Evolutionary conservation across 2,113 vertebrate species (phyloP).

Genomic region (Labeo catla): DNA sequence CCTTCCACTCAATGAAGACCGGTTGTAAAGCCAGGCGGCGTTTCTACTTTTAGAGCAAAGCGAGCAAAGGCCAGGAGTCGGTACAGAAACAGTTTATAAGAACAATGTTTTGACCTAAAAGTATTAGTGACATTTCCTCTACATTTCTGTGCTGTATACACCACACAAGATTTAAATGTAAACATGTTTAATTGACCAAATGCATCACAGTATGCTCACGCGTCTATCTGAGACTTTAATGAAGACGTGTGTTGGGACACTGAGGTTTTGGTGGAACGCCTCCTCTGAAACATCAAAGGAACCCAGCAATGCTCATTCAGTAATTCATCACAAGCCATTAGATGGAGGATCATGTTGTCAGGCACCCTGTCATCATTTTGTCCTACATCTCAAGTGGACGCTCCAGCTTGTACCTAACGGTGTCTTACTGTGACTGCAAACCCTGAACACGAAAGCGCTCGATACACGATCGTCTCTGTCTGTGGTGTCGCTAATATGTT

Average conservation of each 20-base stretch:
- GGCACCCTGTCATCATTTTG: slow-evolving; percentile 40
- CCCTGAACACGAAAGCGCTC: neutral
- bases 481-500: neutral
- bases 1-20: slow-evolving; percentile 56
- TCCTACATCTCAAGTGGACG: slow-evolving; percentile 6
- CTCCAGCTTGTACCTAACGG: neutral
- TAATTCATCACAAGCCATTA: slow-evolving; percentile 45
- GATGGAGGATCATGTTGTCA: slow-evolving; percentile 45
- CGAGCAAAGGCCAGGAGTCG: slow-evolving; percentile 22
- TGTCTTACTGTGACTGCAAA: neutral
- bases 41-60: slow-evolving; percentile 43
- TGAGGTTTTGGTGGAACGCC: slow-evolving; percentile 47
- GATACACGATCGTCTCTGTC: neutral
- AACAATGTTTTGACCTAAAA: neutral
- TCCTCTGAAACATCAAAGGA: slow-evolving; percentile 47
- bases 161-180: neutral
- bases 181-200: neutral
- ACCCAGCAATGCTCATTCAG: slow-evolving; percentile 29
- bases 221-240: slow-evolving; percentile 32
- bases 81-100: slow-evolving; percentile 11
- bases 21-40: slow-evolving; percentile 57
- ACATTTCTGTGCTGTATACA: neutral
- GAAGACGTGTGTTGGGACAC: slow-evolving; percentile 19
- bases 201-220: slow-evolving; percentile 4
- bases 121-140: slow-evolving; percentile 8